Conservation (phyloP, 2,797 vertebrate genomes). For the Molossus molossus region DNA sequence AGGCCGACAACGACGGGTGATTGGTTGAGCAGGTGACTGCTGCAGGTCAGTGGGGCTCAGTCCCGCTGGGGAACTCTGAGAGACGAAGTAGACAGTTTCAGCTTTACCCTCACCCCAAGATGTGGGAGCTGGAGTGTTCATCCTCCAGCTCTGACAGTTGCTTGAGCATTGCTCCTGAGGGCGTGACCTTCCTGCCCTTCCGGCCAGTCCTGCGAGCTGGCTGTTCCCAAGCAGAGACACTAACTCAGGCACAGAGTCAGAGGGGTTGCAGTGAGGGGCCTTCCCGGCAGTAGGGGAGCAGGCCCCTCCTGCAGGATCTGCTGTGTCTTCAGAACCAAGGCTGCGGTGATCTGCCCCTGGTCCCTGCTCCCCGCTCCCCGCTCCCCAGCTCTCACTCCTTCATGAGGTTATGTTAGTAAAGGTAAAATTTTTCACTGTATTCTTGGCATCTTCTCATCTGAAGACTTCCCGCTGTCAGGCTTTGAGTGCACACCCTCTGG, state of each 20-base stretch:
- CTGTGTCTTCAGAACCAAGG: neutral
- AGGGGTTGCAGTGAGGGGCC: neutral
- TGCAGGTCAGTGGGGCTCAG: neutral
- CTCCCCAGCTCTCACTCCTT: neutral
- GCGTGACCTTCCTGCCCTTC: neutral
- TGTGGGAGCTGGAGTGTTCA: neutral
- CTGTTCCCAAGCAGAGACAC: neutral
- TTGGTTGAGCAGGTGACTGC: neutral
- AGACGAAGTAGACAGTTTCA: neutral
- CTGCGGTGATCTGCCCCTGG: neutral
- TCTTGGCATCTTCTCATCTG: neutral
- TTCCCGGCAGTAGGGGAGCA: neutral
- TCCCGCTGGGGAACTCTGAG: neutral
- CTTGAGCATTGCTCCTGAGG: neutral
- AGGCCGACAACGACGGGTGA: neutral
- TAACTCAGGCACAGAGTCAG: neutral
- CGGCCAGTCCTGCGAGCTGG: neutral
- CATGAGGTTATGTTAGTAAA: neutral
- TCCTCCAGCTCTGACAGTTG: neutral
- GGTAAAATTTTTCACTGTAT: neutral
- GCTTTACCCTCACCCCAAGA: neutral
- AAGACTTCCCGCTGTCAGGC: neutral
- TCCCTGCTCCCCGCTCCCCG: neutral
- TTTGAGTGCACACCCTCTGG: neutral
- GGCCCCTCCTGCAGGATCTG: neutral